Conservation (phyloP, 2,888 invertebrate genomes). For the Gortyna flavago region DNA sequence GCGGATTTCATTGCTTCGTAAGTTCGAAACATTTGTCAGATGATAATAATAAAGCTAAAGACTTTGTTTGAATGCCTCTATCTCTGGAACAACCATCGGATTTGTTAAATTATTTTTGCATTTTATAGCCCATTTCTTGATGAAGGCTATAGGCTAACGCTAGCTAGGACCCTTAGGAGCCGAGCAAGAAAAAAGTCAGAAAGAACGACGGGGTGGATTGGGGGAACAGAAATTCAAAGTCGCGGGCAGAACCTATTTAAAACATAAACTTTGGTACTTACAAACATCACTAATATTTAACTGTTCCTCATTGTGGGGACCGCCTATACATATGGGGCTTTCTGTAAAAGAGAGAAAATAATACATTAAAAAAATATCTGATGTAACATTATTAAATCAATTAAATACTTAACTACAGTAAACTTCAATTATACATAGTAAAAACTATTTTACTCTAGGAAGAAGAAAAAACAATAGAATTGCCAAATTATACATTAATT, state of each 20-base stretch:
- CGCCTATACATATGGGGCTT: constrained; percentile 59
- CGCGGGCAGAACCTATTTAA: background rate
- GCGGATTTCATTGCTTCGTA: background rate
- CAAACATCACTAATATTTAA: constrained; percentile 95
- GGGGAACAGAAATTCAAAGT: too few relatives aligned
- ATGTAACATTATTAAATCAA: background rate
- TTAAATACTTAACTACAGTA: background rate
- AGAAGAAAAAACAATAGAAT: background rate
- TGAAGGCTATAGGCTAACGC: background rate
- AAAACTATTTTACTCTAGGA: background rate
- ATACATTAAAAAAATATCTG: background rate
- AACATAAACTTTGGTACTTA: constrained; percentile 90
- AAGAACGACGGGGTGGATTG: too few relatives aligned
- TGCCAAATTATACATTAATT: constrained; percentile 17
- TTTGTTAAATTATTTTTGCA: background rate
- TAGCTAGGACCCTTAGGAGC: too few relatives aligned
- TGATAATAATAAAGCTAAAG: background rate
- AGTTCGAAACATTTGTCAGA: background rate
- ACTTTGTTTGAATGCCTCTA: too few relatives aligned
- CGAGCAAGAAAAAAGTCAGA: too few relatives aligned
- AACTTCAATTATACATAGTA: constrained; percentile 1
- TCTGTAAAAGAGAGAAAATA: constrained; percentile 60
- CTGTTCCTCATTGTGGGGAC: constrained; percentile 85
- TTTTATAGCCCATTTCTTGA: background rate
- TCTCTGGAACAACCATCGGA: background rate